Evolutionary conservation across 2,113 vertebrate genomes (phyloP).

Genomic region (Calidris pugnax): DNA sequence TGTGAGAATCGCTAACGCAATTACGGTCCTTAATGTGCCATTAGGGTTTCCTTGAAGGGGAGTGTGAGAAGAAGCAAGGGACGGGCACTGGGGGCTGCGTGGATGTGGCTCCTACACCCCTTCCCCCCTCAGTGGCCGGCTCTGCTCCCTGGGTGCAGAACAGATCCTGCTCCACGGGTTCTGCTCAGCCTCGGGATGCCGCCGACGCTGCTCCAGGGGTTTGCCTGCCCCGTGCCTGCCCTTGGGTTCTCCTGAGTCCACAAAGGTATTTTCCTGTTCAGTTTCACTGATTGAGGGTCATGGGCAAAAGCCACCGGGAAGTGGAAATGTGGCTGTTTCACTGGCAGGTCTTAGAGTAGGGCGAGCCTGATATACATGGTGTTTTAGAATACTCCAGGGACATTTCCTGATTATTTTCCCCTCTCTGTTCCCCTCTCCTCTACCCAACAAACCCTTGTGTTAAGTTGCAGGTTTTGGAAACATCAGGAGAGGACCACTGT

Average conservation of each 20-base stretch:
- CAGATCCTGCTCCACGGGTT: fast-evolving
- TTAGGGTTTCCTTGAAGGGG: background rate
- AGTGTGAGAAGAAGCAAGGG: background rate
- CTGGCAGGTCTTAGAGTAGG: background rate
- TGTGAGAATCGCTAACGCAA: background rate
- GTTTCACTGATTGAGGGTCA: fast-evolving
- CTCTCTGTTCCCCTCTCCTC: background rate
- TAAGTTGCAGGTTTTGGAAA: background rate
- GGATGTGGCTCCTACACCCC: fast-evolving
- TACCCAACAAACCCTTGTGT: background rate
- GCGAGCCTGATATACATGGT: background rate
- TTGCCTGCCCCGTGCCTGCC: fast-evolving
- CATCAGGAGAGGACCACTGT: background rate
- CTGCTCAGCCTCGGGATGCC: background rate
- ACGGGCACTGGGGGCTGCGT: too few relatives aligned
- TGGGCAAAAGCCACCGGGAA: background rate
- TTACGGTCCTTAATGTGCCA: background rate
- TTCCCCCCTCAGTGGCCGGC: fast-evolving
- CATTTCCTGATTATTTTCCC: background rate
- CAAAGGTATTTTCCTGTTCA: fast-evolving
- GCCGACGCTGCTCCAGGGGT: fast-evolving
- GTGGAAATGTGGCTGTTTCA: background rate
- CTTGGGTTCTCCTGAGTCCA: background rate
- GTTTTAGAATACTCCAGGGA: background rate
- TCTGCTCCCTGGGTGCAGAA: fast-evolving